These are phyloP conservation scores for Minunthozetes semirufus DNA, from an alignment of 2,888 invertebrate species.

Conservation along the genomic window DNA sequence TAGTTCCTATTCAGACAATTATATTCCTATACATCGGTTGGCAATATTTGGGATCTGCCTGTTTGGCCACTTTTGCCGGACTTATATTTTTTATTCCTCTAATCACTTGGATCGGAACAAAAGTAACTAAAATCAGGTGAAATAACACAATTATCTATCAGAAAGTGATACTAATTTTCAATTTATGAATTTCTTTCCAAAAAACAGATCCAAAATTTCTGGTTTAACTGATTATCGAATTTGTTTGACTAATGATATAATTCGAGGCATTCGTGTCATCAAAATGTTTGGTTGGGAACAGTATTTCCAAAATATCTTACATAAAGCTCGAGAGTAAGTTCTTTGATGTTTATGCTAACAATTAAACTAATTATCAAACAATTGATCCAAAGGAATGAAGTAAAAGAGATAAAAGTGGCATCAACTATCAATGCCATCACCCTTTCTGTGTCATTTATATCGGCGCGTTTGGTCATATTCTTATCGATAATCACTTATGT, in stretches of 20 bases:
- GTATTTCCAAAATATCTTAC: slow-evolving; percentile 73
- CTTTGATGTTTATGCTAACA: neutral
- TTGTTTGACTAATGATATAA: slow-evolving; percentile 86
- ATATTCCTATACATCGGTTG: slow-evolving; percentile 17
- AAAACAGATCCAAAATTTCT: slow-evolving; percentile 43
- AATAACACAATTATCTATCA: too few relatives aligned
- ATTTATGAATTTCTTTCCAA: slow-evolving; percentile 54
- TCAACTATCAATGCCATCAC: slow-evolving; percentile 57
- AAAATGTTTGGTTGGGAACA: slow-evolving; percentile 96
- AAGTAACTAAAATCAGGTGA: slow-evolving; percentile 68
- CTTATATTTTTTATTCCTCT: slow-evolving; percentile 84
- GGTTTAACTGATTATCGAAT: slow-evolving; percentile 78
- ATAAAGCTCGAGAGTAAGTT: slow-evolving; percentile 62
- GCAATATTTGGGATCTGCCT: slow-evolving; percentile 44
- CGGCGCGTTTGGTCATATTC: slow-evolving; percentile 73
- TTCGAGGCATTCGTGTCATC: slow-evolving; percentile 84
- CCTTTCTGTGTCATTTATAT: slow-evolving; percentile 60
- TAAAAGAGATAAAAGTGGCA: slow-evolving; percentile 58
- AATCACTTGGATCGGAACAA: slow-evolving; percentile 61
- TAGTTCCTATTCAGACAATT: slow-evolving; percentile 30
- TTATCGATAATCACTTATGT: slow-evolving; percentile 70
- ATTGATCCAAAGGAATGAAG: slow-evolving; percentile 52
- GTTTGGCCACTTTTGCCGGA: slow-evolving; percentile 77
- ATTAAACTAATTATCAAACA: neutral
- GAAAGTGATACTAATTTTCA: too few relatives aligned